Base-by-base conservation (phyloP, 2,113 vertebrate species). In the Empidonax alnorum region DNA sequence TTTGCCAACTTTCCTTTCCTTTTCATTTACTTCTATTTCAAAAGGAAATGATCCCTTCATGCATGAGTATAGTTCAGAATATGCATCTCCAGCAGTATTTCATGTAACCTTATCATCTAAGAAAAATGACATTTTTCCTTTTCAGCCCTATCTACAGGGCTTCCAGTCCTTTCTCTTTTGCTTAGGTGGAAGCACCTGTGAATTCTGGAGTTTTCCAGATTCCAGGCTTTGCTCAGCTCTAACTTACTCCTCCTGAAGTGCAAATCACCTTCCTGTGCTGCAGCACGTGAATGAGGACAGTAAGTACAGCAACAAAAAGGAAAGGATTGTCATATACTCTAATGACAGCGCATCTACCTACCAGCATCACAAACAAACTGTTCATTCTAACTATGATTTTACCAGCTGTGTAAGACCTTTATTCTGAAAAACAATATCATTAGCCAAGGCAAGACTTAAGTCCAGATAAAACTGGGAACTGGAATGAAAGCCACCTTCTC, bases 241-340 rank as follows among this genome's bases (percentile, higher is more conserved):
- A 68, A 82, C 66, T 93, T 85, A 84, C 44, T 89, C 39, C 71
- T 83, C 63, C 77, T 53, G 75, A 94, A 86, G 75, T 73, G 63
- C 39, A 94, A 88, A 87, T 69, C 72, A 88, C 76, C 82, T 37
- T 71, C 75, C 85, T 84, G 82, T 95, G 75, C 79, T 95, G 85
- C 75, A 94, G 67, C 83, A 83, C 28, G 12, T 94, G 79, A 93
- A 67, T 75, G 50, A 95, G 88, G 71, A 66, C 67, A 77, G 41
- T 49, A 94, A 85, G 28, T 62, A 92, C 68, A 86, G 82, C 88
- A 92, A 95, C 17, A 80, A 71, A 90, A 90, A 87, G 37, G 61
- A 92, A 73, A 90, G 58, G 49, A 71, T 71, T 76, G 52, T 50
- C 63, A 83, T 24, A 14, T 73, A 90, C 55, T 88, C 71, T 73